Evolutionary conservation across 2,113 vertebrate species (phyloP).

Genomic region (Ceyx margarethae): DNA sequence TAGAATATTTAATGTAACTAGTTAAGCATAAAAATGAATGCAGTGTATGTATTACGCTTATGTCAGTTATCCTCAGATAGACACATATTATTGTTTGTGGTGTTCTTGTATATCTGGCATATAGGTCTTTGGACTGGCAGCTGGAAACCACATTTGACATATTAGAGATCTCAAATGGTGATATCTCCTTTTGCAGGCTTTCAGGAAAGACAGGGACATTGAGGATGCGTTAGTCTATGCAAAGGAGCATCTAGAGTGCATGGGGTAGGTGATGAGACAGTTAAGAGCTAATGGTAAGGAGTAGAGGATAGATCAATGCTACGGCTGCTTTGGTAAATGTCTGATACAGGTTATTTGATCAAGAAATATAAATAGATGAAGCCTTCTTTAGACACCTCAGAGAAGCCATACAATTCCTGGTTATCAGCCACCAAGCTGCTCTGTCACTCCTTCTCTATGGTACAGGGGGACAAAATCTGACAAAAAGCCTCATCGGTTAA

Average conservation of each 20-base stretch:
- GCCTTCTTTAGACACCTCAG: neutral
- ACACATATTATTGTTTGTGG: neutral
- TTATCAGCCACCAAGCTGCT: neutral
- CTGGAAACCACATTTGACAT: neutral
- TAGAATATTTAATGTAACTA: neutral
- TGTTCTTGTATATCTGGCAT: neutral
- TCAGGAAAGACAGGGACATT: neutral
- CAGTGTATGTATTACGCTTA: fast-evolving
- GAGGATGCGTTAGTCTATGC: neutral
- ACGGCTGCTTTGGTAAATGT: neutral
- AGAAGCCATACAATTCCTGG: neutral
- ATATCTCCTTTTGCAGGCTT: neutral
- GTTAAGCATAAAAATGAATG: neutral
- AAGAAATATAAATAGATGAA: neutral
- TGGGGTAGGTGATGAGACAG: neutral
- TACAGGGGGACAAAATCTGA: neutral
- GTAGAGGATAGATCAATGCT: neutral
- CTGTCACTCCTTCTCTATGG: neutral
- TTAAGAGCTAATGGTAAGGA: neutral
- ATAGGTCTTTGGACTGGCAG: neutral
- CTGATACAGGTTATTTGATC: neutral
- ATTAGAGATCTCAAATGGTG: neutral
- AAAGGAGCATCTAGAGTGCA: neutral
- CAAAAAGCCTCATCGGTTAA: neutral
- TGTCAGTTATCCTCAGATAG: neutral